Evolutionary conservation across 2,113 vertebrate species (phyloP), one percentile per base, ranked within the genome.

Genomic region (Ranitomeya imitator): DNA sequence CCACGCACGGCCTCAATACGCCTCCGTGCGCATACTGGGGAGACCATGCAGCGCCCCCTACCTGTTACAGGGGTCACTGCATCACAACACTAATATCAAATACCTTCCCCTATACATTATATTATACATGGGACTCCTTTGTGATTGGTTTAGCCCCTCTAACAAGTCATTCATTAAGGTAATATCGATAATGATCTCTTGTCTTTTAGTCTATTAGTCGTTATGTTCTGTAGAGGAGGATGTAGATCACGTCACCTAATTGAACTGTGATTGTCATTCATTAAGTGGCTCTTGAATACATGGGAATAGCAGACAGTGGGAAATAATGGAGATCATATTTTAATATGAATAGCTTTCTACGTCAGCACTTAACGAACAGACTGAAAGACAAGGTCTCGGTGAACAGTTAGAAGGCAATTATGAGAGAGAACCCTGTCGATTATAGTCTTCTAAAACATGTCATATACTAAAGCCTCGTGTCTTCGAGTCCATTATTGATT

Each of bases 271-370:
- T 81, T 81, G 79, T 63, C 79, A 60, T 60, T 63, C 59, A 54
- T 69, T 83, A 83, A 83, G 26, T 69, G 81, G 37, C 45, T 83
- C 51, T 54, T 45, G 37, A 54, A 83, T 69, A 69, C 81, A 83
- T 51, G 31, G 52, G 37, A n/a, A 67, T 69, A 63, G 54, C 81
- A 83, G 23, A 61, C 23, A 26, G 57, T 51, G 18, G 54, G 13
- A 23, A 63, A 83, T 83, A 83, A 83, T 83, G 31, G 61, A 83
- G 37, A 83, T 83, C 81, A 69, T 83, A 83, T 83, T 69, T 83
- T 83, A 83, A 69, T 83, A 45, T 54, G 81, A 67, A 83, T 83
- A 69, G 81, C 69, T 65, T 83, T 69, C 57, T 67, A 63, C 69
- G 81, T 83, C 61, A 83, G 61, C 9, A 54, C 23, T 83, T 83